These are phyloP conservation scores for Panopea generosa DNA, from an alignment of 2,888 invertebrate genomes.

Conservation along the genomic window DNA sequence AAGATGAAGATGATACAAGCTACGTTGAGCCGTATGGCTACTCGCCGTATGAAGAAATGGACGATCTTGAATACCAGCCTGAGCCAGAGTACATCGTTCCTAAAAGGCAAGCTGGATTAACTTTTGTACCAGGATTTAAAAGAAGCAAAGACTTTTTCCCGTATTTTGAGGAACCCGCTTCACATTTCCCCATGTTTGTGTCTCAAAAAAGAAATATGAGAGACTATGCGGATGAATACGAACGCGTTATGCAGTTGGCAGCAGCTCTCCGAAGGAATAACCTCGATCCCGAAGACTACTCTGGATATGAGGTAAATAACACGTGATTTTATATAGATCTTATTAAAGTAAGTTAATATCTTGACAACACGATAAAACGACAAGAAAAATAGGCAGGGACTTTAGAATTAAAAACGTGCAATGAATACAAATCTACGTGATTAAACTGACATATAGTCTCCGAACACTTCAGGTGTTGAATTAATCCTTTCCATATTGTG, in stretches of 20 bases:
- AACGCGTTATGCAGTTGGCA: slow-evolving; percentile 63
- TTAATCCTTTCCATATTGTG: too few species aligned
- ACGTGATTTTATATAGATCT: neutral
- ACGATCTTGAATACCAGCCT: slow-evolving; percentile 24
- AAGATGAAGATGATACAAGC: slow-evolving; percentile 7
- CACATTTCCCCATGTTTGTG: slow-evolving; percentile 65
- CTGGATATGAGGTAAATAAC: slow-evolving; percentile 15
- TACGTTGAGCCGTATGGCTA: slow-evolving; percentile 36
- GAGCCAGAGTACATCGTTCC: slow-evolving; percentile 51
- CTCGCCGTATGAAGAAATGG: slow-evolving; percentile 4
- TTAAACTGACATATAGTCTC: too few species aligned
- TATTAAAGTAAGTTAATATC: too few species aligned
- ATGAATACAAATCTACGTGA: too few species aligned
- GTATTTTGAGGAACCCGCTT: slow-evolving; percentile 60
- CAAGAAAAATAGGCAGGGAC: too few species aligned
- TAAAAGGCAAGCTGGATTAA: slow-evolving; percentile 59
- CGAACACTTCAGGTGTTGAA: too few species aligned
- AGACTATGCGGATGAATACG: slow-evolving; percentile 62
- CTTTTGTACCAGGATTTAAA: slow-evolving; percentile 63
- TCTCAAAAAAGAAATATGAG: slow-evolving; percentile 56
- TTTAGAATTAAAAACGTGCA: too few species aligned
- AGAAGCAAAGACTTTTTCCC: slow-evolving; percentile 64
- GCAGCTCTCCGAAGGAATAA: slow-evolving; percentile 38
- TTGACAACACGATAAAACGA: too few species aligned
- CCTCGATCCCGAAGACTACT: slow-evolving; percentile 19